A percentile compares a stretch with the other conserved stretches of the same genome.
Conservation (phyloP, 2,113 vertebrate species). For the Elachura formosa region DNA sequence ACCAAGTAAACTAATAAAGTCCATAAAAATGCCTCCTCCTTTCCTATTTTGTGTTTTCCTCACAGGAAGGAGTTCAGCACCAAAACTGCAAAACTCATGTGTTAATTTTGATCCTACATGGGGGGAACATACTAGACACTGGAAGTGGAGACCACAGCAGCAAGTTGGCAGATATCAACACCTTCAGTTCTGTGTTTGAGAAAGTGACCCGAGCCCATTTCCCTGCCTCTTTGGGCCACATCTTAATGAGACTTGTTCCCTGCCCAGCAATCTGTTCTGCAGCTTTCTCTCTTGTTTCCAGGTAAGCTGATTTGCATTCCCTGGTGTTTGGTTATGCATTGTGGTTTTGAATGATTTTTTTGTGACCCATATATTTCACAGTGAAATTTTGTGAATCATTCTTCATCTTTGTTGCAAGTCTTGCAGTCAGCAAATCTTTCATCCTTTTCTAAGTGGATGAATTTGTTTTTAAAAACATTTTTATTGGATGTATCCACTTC, state of each 20-base stretch:
- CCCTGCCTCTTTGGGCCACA: constrained; percentile 84
- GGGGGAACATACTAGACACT: constrained; percentile 89
- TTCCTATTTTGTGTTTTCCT: neutral
- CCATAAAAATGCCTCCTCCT: neutral
- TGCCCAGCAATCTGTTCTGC: constrained; percentile 93
- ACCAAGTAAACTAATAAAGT: neutral
- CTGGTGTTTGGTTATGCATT: neutral
- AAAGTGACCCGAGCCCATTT: constrained; percentile 90
- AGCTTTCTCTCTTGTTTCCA: constrained; percentile 93
- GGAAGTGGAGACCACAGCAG: constrained; percentile 82
- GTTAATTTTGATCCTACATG: constrained; percentile 90
- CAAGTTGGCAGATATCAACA: constrained; percentile 86
- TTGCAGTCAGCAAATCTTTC: accelerated
- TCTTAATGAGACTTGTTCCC: constrained; percentile 87
- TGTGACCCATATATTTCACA: neutral
- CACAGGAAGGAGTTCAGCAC: constrained; percentile 69
- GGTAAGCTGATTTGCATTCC: constrained; percentile 75
- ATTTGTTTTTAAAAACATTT: neutral
- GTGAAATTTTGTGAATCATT: neutral
- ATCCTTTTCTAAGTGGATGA: neutral
- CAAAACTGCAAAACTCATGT: constrained; percentile 87
- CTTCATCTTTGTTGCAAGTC: neutral
- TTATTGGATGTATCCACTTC: neutral
- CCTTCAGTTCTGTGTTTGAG: constrained; percentile 87
- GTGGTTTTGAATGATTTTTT: neutral